Evolutionary conservation across 2,797 vertebrate species (phyloP), one percentile per base, ranked within the genome.

Genomic region (Sebastes baramenuke): DNA sequence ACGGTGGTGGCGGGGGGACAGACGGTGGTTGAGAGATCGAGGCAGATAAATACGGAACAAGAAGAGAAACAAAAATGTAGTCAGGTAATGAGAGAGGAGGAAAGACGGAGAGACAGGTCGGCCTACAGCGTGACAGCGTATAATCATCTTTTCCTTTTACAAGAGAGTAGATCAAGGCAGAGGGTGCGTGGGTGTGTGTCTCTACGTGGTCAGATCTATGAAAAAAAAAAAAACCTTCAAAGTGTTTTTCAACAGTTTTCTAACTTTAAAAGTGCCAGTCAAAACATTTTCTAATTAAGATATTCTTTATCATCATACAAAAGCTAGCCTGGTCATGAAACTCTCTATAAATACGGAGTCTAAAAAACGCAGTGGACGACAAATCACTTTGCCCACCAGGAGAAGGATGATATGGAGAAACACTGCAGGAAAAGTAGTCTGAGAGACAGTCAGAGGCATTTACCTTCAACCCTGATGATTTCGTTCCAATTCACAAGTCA

Each of bases 111-210:
- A 72, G 36, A 81, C 34, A 67, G 34, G 74, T 85, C 71, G 77
- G 84, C 52, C 78, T 64, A 22, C 75, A 60, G 46, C 0, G 13
- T 79, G 72, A 84, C 72, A 77, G 61, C 83, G 6, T 74, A 36
- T 88, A 81, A 88, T 77, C 84, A 79, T 88, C 77, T 65, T 83
- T 75, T 77, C 65, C 72, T 72, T 83, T 88, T 58, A 85, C 54
- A 71, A 68, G 68, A 34, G 32, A 78, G 32, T 14, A 77, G 66
- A 86, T 72, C 22, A 72, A 83, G 60, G 74, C 77, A 81, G 84
- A 76, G 74, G 46, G 77, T 72, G 84, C 2, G 88, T 86, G 87
- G 67, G 88, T 6, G 75, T 78, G 75, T 80, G 80, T 70, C 79
- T 85, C 64, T 81, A 75, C 84, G 75, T 73, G 82, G 74, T 84